Evolutionary conservation across 2,888 invertebrate species (phyloP), one percentile per base, ranked within the genome.

Genomic region (Bombylius discolor): DNA sequence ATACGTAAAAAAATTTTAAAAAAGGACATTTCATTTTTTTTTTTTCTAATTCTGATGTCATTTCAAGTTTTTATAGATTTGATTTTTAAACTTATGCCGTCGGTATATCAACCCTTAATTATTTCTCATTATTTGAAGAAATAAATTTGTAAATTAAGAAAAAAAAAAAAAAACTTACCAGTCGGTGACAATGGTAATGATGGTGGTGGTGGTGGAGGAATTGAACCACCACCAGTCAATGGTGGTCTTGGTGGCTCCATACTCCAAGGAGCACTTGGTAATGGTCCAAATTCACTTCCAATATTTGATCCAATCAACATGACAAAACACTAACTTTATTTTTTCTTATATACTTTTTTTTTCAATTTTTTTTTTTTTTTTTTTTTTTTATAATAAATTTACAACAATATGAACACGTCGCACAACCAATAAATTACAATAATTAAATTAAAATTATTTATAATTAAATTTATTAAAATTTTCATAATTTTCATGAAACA

Each of bases 171-270:
- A 39, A 53, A 61, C 70, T 69, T 68, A 78, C 77, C 77, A 70
- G 75, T 74, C 52, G 79, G 84, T 65, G 81, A 85, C 71, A 79
- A 78, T 66, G 78, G 81, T 64, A 79, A 78, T 65, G 68, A 74
- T 64, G 68, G 73, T 62, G 66, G 71, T 66, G 71, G 65, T 62
- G 66, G 76, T 67, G 66, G 78, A 63, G 70, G 76, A 59, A 75
- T 73, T 57, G 66, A 62, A 55, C 67, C 64, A 44, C 63, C 63
- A 59, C 64, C 64, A 55, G 58, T 61, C 51, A 62, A 62, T 54
- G 63, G 60, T 52, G 62, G 63, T 56, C 62, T 62, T 55, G 64
- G 65, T 48, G 65, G 65, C 61, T 66, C 68, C 67, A 67, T 68
- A 62, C 66, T 66, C 66, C 66, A 65, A 46, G 65, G 65, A 59